Percentiles rank a stretch among this genome's conserved stretches.
Conservation (phyloP, 2,797 vertebrate species). For the Rhinatrema bivittatum region DNA sequence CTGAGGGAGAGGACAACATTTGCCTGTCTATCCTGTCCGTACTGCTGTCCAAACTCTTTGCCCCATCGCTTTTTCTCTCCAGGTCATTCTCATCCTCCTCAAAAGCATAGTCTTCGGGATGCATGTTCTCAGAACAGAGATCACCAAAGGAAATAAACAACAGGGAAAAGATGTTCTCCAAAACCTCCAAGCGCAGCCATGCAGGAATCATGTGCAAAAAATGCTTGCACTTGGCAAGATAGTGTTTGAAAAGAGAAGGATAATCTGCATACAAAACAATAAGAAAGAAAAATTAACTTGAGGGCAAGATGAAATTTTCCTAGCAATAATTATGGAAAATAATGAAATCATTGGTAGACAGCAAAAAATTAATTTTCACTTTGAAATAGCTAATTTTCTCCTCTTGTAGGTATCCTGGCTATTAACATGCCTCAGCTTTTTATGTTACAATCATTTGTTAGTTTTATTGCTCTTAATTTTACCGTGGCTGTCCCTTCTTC, state of each 20-base stretch:
- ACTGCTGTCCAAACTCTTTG: slow-evolving; percentile 8
- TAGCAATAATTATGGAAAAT: not conserved
- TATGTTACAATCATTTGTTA: no score
- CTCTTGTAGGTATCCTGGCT: no score
- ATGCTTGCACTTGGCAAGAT: slow-evolving; percentile 79
- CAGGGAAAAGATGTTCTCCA: slow-evolving; percentile 96
- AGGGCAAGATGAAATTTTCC: slow-evolving; percentile 5
- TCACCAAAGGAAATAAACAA: slow-evolving; percentile 81
- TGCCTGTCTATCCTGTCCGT: not conserved
- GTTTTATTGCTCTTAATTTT: no score
- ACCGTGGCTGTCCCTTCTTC: no score
- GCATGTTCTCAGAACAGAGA: slow-evolving; percentile 48
- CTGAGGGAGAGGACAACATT: slow-evolving; percentile 22
- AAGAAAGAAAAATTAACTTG: slow-evolving; percentile 9
- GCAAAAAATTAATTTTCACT: no score
- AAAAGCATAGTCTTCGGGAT: slow-evolving; percentile 38
- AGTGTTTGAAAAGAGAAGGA: slow-evolving; percentile 65
- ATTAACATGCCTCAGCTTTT: no score
- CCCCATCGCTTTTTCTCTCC: slow-evolving; percentile 10
- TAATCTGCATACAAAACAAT: slow-evolving; percentile 47
- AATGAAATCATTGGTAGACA: no score
- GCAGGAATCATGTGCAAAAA: slow-evolving; percentile 73
- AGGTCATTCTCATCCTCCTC: slow-evolving; percentile 30
- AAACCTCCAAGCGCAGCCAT: slow-evolving; percentile 81
- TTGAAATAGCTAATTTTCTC: no score